phyloP scores from a whole-genome alignment of 2,888 invertebrate species.

The Meiosimyza decipiens region DNA sequence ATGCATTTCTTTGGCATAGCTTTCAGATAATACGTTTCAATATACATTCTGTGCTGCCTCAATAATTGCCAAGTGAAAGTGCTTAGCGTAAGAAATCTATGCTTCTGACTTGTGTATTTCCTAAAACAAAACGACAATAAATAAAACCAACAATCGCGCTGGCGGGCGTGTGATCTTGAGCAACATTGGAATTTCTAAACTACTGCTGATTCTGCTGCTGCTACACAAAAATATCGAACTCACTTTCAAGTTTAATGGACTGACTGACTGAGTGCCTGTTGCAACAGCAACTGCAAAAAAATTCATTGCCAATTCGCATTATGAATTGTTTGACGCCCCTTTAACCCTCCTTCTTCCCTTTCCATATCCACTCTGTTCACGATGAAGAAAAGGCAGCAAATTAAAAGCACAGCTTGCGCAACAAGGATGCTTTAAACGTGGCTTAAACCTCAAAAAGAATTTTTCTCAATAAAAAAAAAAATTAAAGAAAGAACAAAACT shows the following conservation, averaged over 20 bases:
- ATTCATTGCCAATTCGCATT: slow-evolving; percentile 52
- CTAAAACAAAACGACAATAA: slow-evolving; percentile 4
- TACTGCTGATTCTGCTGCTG: slow-evolving; percentile 1
- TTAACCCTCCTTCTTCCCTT: too few species aligned
- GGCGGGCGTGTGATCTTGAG: slow-evolving; percentile 50
- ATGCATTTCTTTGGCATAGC: too few species aligned
- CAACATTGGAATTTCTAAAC: slow-evolving; percentile 35
- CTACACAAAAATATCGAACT: slow-evolving; percentile 29
- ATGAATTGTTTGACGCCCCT: too few species aligned
- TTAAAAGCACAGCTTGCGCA: slow-evolving; percentile 25
- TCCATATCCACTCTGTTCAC: background rate
- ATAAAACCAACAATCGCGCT: slow-evolving; percentile 25
- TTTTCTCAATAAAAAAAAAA: slow-evolving; percentile 13
- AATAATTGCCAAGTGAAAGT: slow-evolving; percentile 38
- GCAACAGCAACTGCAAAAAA: slow-evolving; percentile 34
- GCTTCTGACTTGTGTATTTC: background rate
- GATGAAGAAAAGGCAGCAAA: slow-evolving; percentile 37
- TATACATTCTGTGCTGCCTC: too few species aligned
- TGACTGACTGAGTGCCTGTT: background rate
- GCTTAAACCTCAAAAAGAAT: too few species aligned
- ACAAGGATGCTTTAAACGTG: too few species aligned
- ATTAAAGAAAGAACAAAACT: slow-evolving; percentile 19
- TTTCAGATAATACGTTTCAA: too few species aligned
- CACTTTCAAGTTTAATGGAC: slow-evolving; percentile 31
- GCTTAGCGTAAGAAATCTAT: slow-evolving; percentile 37